Evolutionary conservation across 2,888 invertebrate species (phyloP), one percentile per base, ranked within the genome.

Genomic region (Parapristionchus giblindavisi): DNA sequence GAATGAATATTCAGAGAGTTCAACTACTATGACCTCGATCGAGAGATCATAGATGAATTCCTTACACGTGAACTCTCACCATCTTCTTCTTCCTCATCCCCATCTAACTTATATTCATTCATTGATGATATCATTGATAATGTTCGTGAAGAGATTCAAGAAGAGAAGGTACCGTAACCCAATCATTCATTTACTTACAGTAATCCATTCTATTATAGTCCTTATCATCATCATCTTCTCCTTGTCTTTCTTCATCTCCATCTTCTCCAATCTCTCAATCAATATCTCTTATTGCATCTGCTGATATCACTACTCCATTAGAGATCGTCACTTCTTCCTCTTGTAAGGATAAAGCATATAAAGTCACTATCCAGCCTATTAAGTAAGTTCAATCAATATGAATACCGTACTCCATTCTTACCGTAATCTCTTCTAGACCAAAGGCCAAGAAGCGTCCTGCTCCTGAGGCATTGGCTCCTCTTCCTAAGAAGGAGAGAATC

Each of bases 121-220:
- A 73, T 86, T 60, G 86, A 86, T 77, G 77, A 79, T 14, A 66
- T 85, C 48, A 79, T 86, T 56, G 78, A 77, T n/a, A 81, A 85
- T 73, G 85, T 84, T 11, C 82, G 83, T n/a, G 77, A 76, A 24
- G 86, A 86, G 76, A 77, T 85, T 32, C 51, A 52, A 21, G 75
- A 75, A 21, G 82, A 65, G 68, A 48, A 48, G 48, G 68, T 52
- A 36, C 43, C 32, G 17, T 43, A 17, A 29, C 27, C 4, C 2
- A 38, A 2, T 36, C 17, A 21, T 3, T 58, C 5, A 11, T 34
- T 24, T 63, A 17, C 38, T 27, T 36, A 38, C 54, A n/a, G 17
- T 24, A 24, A n/a, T 54, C 27, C 34, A 1, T 60, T 63, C 27
- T 14, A 21, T 14, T 17, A 21, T 63, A 34, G 34, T 40, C 27